phyloP scores from a whole-genome alignment of 1,140 invertebrate genomes.

The Cydia strobilella region DNA sequence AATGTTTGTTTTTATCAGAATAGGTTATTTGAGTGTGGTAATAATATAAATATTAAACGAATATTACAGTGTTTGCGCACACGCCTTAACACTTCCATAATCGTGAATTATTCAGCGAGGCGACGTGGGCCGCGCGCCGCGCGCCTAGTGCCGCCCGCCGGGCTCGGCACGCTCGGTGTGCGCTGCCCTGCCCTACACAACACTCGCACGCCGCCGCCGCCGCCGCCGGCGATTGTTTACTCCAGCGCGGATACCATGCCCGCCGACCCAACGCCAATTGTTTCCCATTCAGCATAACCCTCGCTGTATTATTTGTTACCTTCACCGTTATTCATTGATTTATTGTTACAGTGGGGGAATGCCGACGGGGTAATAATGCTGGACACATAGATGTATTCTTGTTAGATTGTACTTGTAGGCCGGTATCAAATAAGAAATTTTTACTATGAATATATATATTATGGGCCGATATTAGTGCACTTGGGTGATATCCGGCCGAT shows the following conservation, averaged over 20 bases:
- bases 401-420: neutral
- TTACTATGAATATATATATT: neutral
- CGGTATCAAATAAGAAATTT: neutral
- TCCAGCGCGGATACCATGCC: neutral
- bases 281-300: constrained; percentile 29
- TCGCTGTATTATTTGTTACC: constrained; percentile 29
- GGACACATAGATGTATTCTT: constrained; percentile 23
- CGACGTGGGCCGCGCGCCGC: constrained; percentile 30
- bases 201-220: neutral
- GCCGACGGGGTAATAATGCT: constrained; percentile 1
- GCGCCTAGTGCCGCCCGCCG: neutral
- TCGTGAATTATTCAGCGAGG: constrained; percentile 68
- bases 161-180: neutral
- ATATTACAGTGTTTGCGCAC: constrained; percentile 67
- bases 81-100: constrained; percentile 64
- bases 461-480: neutral
- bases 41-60: constrained; percentile 74
- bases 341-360: neutral
- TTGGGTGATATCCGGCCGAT: constrained; percentile 1
- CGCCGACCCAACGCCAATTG: constrained; percentile 26
- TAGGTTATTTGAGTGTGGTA: constrained; percentile 54
- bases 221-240: constrained; percentile 1
- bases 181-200: neutral
- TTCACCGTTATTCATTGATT: constrained; percentile 27
- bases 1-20: constrained; percentile 57